Evolutionary conservation across 2,797 vertebrate genomes (phyloP).

Genomic region (Enteromius afrohamiltoni): DNA sequence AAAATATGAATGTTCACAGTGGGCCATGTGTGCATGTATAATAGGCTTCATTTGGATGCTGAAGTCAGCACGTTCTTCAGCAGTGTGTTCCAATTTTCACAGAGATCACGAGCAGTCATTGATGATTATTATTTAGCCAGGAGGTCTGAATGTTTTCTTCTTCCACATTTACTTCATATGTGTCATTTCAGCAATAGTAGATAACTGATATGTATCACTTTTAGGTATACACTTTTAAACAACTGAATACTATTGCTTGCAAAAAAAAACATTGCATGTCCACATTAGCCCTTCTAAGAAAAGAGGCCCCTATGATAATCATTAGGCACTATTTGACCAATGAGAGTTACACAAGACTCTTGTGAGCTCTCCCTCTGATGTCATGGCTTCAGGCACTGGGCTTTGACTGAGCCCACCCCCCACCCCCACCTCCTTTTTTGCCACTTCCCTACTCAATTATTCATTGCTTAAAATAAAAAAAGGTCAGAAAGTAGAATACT

Average conservation of each 20-base stretch:
- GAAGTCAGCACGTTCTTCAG: conserved; percentile 18
- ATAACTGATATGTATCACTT: neutral
- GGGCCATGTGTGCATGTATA: conserved; percentile 56
- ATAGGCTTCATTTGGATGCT: conserved; percentile 53
- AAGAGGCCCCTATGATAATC: conserved; percentile 38
- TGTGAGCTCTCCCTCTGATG: conserved; percentile 77
- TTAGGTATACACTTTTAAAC: neutral
- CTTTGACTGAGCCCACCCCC: conserved; percentile 76
- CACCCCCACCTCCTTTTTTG: conserved; percentile 60
- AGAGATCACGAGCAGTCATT: conserved; percentile 39
- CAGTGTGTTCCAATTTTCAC: conserved; percentile 4
- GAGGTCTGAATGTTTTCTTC: conserved; percentile 35
- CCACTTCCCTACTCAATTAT: conserved; percentile 80
- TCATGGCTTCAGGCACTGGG: conserved; percentile 81
- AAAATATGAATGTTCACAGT: conserved; percentile 56
- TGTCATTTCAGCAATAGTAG: neutral
- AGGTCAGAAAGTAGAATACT: conserved; percentile 65
- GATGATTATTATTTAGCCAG: conserved; percentile 40
- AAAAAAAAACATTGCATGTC: neutral
- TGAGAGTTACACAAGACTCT: conserved; percentile 61
- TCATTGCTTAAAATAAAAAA: conserved; percentile 69
- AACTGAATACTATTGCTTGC: neutral
- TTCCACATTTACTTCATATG: neutral
- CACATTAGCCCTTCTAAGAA: conserved; percentile 13
- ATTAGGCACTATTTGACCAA: conserved; percentile 66